Evolutionary conservation across 2,797 vertebrate species (phyloP), one percentile per base, ranked within the genome.

Genomic region (Protonibea diacanthus): DNA sequence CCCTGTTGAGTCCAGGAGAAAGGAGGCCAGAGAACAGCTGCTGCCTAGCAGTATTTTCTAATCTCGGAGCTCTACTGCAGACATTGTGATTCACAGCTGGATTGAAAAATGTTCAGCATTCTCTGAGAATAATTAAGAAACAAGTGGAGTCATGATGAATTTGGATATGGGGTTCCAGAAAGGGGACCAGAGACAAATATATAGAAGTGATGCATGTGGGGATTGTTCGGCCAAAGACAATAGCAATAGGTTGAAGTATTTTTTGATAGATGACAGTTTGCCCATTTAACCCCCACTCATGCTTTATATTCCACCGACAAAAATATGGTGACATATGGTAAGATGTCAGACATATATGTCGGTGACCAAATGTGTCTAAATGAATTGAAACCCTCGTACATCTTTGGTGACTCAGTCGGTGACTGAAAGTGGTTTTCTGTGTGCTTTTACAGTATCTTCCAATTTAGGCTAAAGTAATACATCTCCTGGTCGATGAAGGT

Each of bases 41-140:
- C 58, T 72, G 76, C 56, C 25, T 42, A 4, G 72, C n/a, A 66
- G 72, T 55, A 40, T 27, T 47, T 63, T 58, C 21, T 67, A 72
- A 78, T 74, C 58, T 75, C 1, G 1, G 15, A 56, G 59, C 67
- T 52, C 38, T 47, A 15, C 48, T 64, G 69, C 65, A 65, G 68
- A 79, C 68, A 42, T 61, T 59, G 63, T 72, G 84, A 83, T 65
- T 83, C 74, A 66, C 76, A 73, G 80, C 80, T 74, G 73, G 73
- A 62, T 49, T 66, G 40, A 55, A 56, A 42, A 14, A 57, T 42
- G 2, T 40, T 57, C 47, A 21, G 53, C 56, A 48, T 65, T 53
- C 51, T 78, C 23, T 53, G 29, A 56, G 56, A 62, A 17, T 67
- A 81, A 75, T 78, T 81, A 84, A 65, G 33, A 65, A 71, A 58